Evolutionary conservation across 2,797 vertebrate genomes (phyloP).

Genomic region (Podarcis lilfordi): DNA sequence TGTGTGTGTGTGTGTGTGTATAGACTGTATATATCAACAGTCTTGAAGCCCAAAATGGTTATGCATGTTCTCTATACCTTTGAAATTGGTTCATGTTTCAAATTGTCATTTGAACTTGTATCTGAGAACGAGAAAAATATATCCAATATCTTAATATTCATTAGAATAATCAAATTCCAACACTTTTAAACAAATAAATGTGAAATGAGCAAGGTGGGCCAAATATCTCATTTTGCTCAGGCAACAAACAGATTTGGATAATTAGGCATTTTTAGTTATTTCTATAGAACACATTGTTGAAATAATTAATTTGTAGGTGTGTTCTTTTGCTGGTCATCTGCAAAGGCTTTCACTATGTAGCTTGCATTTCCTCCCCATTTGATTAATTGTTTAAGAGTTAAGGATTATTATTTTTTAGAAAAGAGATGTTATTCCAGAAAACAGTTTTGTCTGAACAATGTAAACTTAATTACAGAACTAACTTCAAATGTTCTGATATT

Average conservation of each 20-base stretch:
- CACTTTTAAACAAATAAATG: background rate
- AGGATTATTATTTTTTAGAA: background rate
- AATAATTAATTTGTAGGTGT: constrained; percentile 14
- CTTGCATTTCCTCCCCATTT: background rate
- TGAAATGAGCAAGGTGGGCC: background rate
- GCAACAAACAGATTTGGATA: constrained; percentile 21
- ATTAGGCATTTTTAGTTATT: constrained; percentile 28
- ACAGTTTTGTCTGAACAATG: constrained; percentile 37
- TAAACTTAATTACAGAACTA: constrained; percentile 43
- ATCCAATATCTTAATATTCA: background rate
- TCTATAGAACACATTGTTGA: constrained; percentile 27
- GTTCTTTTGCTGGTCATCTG: background rate
- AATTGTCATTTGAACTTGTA: background rate
- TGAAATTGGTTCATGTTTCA: background rate
- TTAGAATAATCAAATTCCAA: background rate
- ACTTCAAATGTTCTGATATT: constrained; percentile 49
- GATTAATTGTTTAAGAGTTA: background rate
- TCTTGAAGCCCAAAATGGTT: background rate
- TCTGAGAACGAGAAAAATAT: background rate
- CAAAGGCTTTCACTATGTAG: background rate
- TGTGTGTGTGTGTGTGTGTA: too few species aligned
- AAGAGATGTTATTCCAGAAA: background rate
- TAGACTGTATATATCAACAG: background rate
- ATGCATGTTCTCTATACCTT: background rate
- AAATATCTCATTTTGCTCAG: background rate